Evolutionary conservation across 2,113 vertebrate species (phyloP), one percentile per base, ranked within the genome.

Genomic region (Trematocara unimaculatum): DNA sequence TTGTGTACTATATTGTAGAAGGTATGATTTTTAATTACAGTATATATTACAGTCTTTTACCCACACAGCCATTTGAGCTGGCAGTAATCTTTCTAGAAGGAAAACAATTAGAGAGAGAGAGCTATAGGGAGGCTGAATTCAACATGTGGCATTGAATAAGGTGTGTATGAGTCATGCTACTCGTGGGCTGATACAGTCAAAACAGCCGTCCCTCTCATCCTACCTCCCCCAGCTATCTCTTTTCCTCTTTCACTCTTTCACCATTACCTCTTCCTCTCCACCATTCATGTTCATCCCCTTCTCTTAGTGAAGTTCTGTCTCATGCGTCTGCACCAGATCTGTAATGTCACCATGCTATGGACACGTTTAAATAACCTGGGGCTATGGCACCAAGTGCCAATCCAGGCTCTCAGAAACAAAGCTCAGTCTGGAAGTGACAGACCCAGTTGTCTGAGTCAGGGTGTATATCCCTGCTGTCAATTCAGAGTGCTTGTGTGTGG

Each of bases 401-500:
- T 53, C 58, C 47, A 14, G 54, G 31, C 78, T 78, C 58, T 89
- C 87, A 88, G 40, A 83, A 84, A 82, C 81, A 13, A 53, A 84
- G 81, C 40, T 51, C 35, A 3, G 88, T 90, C 91, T 94, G 93
- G 86, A 92, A 90, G 89, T 94, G 93, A 95, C 93, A 94, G 90
- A 80, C 85, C 87, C 90, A 85, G 90, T 94, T 93, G 91, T 93
- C 84, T 84, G 81, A 94, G 87, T 92, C 88, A 91, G 85, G 81
- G 67, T 92, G 49, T 77, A 84, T 78, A 74, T 88, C 86, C 42
- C 81, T 82, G 87, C 89, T 93, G 91, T 95, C 94, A 92, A 40
- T 33, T 89, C 70, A 88, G 70, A 54, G 83, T 90, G 88, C 77
- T 88, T 70, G 29, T 74, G 38, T 15, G 18, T 79, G 62, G 10